Evolutionary conservation across 2,888 invertebrate species (phyloP), one percentile per base, ranked within the genome.

Genomic region (Eristalis tenax): DNA sequence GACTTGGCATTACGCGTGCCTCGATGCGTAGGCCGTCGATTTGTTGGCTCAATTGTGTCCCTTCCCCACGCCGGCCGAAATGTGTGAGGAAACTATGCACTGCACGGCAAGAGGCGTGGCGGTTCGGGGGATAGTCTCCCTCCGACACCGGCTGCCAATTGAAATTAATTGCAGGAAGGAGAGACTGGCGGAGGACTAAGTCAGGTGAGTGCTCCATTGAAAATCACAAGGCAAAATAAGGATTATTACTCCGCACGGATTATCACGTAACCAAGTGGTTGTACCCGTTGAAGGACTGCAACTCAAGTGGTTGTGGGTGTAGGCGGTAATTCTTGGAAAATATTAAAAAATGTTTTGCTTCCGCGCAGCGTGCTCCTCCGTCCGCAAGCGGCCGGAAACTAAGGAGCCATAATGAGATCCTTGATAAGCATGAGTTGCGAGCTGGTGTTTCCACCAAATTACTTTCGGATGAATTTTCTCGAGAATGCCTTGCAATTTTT

Each of bases 341-440:
- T 28, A 18, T 59, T 23, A 35, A 59, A 71, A 40, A 18, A 23
- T 23, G 2, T 59, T 59, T 26, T 23, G 4, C 18, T 50, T 50
- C 50, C 50, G 18, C 18, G 18, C 50, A n/a, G 18, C 22, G 22
- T 23, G 38, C 13, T 71, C 23, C 26, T 66, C 13, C n/a, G 6
- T 23, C 59, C 23, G 23, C 43, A 64, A 50, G 38, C 40, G 38
- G 38, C 59, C 66, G 40, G 63, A 50, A 68, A 69, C 74, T 63
- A 69, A 81, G 74, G 69, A 74, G 63, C 68, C 68, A 68, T 81
- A 75, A 81, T 81, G 81, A 73, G 81, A 81, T 75, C 56, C 74
- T 81, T 75, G 59, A 74, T 80, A 80, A 80, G 66, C 43, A 73
- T 73, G 66, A 74, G 73, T 68, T 50, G 68, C 63, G 28, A 74